A percentile compares a stretch with the other conserved stretches of the same genome.
Evolutionary conservation across 2,113 vertebrate genomes (phyloP).

Genomic region (Gambusia holbrooki): DNA sequence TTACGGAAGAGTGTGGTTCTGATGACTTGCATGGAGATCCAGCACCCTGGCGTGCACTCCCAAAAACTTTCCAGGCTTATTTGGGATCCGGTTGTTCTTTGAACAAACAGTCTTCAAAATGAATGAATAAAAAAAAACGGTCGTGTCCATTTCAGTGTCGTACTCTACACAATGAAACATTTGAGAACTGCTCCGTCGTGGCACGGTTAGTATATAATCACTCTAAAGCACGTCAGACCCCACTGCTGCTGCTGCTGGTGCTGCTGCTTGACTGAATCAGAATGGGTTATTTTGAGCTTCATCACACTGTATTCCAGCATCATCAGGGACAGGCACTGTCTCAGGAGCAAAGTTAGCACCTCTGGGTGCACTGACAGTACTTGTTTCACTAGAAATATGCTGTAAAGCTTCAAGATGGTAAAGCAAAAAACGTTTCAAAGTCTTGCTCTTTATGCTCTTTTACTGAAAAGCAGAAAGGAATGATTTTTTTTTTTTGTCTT

Average conservation of each 20-base stretch:
- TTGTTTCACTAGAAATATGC: constrained; percentile 12
- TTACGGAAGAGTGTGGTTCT: background rate
- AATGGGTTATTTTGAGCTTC: constrained; percentile 17
- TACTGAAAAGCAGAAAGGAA: background rate
- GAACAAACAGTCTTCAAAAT: background rate
- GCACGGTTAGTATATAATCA: background rate
- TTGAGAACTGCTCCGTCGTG: constrained; percentile 2
- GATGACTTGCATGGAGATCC: background rate
- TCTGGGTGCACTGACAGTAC: constrained; percentile 1
- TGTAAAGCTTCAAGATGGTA: constrained; percentile 9
- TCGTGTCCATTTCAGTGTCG: background rate
- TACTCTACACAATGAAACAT: background rate
- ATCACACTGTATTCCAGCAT: constrained; percentile 15
- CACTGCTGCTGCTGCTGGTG: constrained; percentile 16
- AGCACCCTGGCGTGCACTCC: background rate
- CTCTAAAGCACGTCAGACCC: constrained; percentile 7
- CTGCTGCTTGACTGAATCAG: constrained; percentile 8
- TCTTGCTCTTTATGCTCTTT: background rate
- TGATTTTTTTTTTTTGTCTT: background rate
- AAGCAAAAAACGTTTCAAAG: background rate
- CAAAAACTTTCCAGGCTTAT: background rate
- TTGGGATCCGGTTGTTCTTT: background rate
- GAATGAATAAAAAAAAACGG: background rate
- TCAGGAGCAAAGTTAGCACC: constrained; percentile 42
- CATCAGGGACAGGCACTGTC: constrained; percentile 32